phyloP scores from a whole-genome alignment of 2,888 invertebrate species.

The Panorpa germanica region DNA sequence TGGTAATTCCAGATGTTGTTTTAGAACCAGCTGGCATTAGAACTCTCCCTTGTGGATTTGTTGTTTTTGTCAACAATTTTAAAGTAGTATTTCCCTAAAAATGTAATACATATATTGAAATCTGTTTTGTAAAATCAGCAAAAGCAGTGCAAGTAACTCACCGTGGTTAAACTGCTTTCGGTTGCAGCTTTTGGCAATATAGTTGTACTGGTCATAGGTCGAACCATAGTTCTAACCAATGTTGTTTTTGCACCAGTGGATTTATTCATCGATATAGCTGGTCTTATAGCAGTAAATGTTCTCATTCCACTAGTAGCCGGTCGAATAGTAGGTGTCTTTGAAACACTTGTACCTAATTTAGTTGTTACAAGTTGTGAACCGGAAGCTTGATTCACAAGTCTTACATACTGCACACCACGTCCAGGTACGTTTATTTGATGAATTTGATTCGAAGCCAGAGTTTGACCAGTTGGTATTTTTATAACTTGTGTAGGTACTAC shows the following conservation, averaged over 20 bases:
- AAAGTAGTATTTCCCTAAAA: slow-evolving; percentile 18
- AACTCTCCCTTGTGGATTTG: slow-evolving; percentile 20
- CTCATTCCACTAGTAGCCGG: slow-evolving; percentile 14
- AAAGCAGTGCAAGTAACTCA: too few species aligned
- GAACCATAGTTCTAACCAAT: too few species aligned
- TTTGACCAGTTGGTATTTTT: slow-evolving; percentile 20
- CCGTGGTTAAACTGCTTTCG: too few species aligned
- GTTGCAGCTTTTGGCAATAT: too few species aligned
- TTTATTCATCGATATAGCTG: slow-evolving; percentile 5
- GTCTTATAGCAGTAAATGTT: slow-evolving; percentile 4
- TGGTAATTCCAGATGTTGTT: slow-evolving; percentile 19
- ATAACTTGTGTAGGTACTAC: slow-evolving; percentile 19
- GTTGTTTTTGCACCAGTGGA: slow-evolving; percentile 4
- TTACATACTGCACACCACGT: slow-evolving; percentile 41
- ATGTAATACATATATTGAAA: too few species aligned
- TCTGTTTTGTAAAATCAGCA: too few species aligned
- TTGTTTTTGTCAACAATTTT: slow-evolving; percentile 22
- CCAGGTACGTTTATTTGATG: slow-evolving; percentile 21
- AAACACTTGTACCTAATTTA: slow-evolving; percentile 15
- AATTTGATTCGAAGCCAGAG: slow-evolving; percentile 16
- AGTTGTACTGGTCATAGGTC: too few species aligned
- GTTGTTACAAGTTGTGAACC: slow-evolving; percentile 19
- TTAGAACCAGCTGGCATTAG: slow-evolving; percentile 18
- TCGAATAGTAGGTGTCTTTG: slow-evolving; percentile 18
- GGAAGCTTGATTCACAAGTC: slow-evolving; percentile 32